Base-by-base conservation (phyloP, 2,797 vertebrate genomes). In the Todus mexicanus region DNA sequence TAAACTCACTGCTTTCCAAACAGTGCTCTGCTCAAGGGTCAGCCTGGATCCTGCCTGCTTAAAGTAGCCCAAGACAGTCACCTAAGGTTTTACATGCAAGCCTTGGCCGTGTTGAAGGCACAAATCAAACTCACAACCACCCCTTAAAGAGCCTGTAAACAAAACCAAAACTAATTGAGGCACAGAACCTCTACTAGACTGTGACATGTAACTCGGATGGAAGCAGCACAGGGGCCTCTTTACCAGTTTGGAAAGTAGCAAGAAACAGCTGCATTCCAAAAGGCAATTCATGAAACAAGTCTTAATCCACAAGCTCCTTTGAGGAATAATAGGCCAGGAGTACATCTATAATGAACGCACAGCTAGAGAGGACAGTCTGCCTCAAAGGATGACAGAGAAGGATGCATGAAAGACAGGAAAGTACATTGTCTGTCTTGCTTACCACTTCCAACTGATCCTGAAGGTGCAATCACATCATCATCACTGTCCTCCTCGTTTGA, bases 401-500 rank as follows among this genome's bases (percentile, higher is more conserved):
- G 35, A 76, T 0, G 2, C 4, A 74, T 1, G 31, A 60, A n/a
- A 76, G 87, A 43, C 17, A 78, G 75, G 18, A 60, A 78, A 20
- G 12, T 47, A 23, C 10, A 1, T 0, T 57, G 12, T 37, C 57
- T 70, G 29, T 53, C 74, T 27, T 48, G 31, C 71, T 97, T 94
- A 98, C 98, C 97, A 10, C 96, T 94, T 76, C 95, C 96, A 3
- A 90, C 65, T 43, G 97, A 94, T 80, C 97, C 98, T 2, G 98
- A 96, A 15, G 98, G 97, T 61, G 97, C 96, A 86, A 98, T 97
- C 63, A 98, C 97, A 22, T 98, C 98, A 40, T 99, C 99, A 10
- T 99, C 99, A 33, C 99, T 99, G 95, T 99, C 99, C 10, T 99
- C 99, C 97, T 99, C 99, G 3, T 99, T 98, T 56, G 99, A 98